Percentiles rank a stretch among this genome's conserved stretches.
These are phyloP conservation scores for Pristionchus arcanus DNA, from an alignment of 2,888 invertebrate genomes.

Conservation along the genomic window DNA sequence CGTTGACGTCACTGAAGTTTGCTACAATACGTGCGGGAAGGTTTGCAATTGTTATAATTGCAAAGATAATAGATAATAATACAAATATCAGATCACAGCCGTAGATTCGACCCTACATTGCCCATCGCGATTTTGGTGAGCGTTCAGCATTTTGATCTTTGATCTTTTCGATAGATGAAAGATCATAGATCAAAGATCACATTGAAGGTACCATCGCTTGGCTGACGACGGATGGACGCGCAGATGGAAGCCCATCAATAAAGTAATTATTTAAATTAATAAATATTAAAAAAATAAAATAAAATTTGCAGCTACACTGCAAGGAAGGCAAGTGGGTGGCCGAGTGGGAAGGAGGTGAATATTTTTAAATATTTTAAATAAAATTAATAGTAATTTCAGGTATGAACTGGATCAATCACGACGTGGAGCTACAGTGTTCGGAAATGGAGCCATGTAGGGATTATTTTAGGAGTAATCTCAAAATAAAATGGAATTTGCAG, in stretches of 20 bases:
- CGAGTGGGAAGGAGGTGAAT: background rate
- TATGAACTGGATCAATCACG: background rate
- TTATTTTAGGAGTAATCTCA: background rate
- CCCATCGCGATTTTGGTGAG: background rate
- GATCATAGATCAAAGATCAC: background rate
- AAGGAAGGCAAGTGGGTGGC: background rate
- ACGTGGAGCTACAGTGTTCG: background rate
- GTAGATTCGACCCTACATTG: background rate
- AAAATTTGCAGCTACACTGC: background rate
- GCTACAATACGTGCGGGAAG: background rate
- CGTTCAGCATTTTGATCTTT: background rate
- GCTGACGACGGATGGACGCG: background rate
- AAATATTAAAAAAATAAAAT: too few relatives aligned
- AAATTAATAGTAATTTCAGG: background rate
- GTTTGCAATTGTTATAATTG: background rate
- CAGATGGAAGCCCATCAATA: background rate
- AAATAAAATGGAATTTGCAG: background rate
- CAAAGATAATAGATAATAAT: background rate
- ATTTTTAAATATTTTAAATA: too few relatives aligned
- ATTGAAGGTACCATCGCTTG: background rate
- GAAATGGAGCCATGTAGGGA: background rate
- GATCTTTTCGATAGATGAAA: background rate
- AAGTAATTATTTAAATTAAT: background rate
- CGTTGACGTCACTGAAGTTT: background rate
- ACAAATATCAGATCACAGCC: background rate